Evolutionary conservation across 2,797 vertebrate species (phyloP).

Genomic region (Fistularia tabacaria): DNA sequence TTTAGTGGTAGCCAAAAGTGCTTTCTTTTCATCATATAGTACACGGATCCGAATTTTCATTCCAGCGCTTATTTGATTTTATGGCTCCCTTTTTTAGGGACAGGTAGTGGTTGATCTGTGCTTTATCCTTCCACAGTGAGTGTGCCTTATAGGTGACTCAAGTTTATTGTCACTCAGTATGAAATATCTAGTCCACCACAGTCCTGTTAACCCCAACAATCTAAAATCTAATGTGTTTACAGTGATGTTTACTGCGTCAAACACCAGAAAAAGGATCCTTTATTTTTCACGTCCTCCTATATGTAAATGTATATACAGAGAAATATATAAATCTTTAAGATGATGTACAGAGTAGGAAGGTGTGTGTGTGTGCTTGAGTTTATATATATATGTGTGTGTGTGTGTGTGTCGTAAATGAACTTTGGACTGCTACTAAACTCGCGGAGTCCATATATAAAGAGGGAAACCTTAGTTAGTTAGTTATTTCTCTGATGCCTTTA

Average conservation of each 20-base stretch:
- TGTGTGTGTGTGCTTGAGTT: conserved; percentile 33
- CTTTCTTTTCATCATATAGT: conserved; percentile 35
- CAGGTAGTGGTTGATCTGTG: conserved; percentile 6
- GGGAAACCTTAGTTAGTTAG: too few species aligned
- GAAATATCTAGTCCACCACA: too few species aligned
- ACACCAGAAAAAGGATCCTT: conserved; percentile 30
- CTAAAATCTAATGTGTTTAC: conserved; percentile 13
- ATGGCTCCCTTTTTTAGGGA: conserved; percentile 13
- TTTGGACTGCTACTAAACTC: conserved; percentile 60
- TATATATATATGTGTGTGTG: too few species aligned
- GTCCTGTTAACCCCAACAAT: conserved; percentile 1
- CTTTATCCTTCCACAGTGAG: conserved; percentile 42
- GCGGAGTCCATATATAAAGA: conserved; percentile 1
- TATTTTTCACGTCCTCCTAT: conserved; percentile 50
- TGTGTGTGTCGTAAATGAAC: conserved; percentile 45
- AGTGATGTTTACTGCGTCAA: conserved; percentile 38
- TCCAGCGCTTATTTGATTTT: conserved; percentile 11
- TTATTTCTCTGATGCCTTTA: too few species aligned
- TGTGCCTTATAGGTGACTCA: conserved; percentile 57
- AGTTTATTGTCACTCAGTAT: conserved; percentile 11
- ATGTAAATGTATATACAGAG: conserved; percentile 62
- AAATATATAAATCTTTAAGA: conserved; percentile 60
- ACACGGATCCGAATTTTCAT: conserved; percentile 23
- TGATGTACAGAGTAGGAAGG: conserved; percentile 57
- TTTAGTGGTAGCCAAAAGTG: conserved; percentile 56